phyloP scores from a whole-genome alignment of 1,140 invertebrate genomes.

The Drosophila trapezifrons region DNA sequence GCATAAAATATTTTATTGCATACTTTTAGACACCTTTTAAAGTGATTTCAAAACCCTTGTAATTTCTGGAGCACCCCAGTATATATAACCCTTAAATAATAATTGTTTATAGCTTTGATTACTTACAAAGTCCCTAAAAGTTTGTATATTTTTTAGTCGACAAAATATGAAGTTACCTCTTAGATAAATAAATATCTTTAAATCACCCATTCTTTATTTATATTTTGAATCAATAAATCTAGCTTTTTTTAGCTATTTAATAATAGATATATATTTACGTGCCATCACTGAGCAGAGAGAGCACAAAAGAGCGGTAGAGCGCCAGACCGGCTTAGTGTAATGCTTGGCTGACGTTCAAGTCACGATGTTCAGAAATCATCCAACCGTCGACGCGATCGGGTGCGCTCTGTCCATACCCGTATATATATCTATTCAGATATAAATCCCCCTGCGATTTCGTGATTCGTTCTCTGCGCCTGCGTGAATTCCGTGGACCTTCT shows the following conservation, averaged over 20 bases:
- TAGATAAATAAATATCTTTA: too few species aligned
- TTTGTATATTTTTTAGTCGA: too few species aligned
- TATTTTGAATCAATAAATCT: background rate
- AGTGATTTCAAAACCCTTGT: too few species aligned
- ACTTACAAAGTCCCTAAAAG: too few species aligned
- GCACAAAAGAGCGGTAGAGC: background rate
- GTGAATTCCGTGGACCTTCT: constrained; percentile 46
- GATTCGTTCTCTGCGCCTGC: constrained; percentile 46
- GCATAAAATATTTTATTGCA: background rate
- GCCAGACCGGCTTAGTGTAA: constrained; percentile 31
- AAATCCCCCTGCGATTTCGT: constrained; percentile 18
- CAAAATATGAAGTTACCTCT: too few species aligned
- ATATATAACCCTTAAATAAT: too few species aligned
- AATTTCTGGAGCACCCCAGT: too few species aligned
- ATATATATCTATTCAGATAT: background rate
- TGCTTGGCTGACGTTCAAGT: constrained; percentile 28
- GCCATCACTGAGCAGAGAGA: background rate
- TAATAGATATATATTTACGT: background rate
- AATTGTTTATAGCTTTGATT: too few species aligned
- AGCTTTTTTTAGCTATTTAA: background rate
- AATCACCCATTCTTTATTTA: too few species aligned
- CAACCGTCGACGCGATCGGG: constrained; percentile 44
- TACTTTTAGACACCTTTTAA: background rate
- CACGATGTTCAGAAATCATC: constrained; percentile 51
- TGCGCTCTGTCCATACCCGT: constrained; percentile 7